Base-by-base conservation (phyloP, 2,797 vertebrate species). In the Acrossocheilus wenchowensis region DNA sequence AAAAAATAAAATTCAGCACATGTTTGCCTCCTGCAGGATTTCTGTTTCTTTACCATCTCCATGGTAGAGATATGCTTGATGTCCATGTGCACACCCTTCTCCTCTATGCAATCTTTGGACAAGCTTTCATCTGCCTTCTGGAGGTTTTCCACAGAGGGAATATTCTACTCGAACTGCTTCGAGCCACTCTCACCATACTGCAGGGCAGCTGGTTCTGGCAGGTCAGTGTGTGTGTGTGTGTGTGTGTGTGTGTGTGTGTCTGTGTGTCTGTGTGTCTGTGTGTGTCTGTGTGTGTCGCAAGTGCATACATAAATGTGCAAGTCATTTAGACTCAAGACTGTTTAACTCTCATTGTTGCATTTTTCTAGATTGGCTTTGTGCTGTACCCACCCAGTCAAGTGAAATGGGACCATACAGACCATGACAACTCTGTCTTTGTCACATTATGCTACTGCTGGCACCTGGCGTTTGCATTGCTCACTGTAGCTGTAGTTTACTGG, bases 171-270 rank as follows among this genome's bases (percentile, higher is more conserved):
- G 98, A 99, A 92, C 95, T 99, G 89, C 91, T 99, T 84, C 93
- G 97, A 82, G 95, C 95, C 83, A 95, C 96, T 62, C 93, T 99
- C 60, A 95, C 95, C 3, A 75, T 99, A 69, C 91, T 99, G 85
- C 98, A 99, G 87, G 98, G 97, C 17, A 99, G 92, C 93, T 99
- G 98, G 98, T 97, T 99, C 93, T 99, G 97, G 97, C 97, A 99
- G 97, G 98, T 99, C 87, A 66, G 83, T 71, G 45, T 60, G 72
- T 74, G 26, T 26, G 57, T 52, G 50, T 54, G 19, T 26, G n/a
- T 60, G 3, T 26, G 10, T 62, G 5, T 62, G 60, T 26, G n/a
- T 64, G 23, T 52, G 50, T 54, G 19, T 26, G n/a, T 26, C 11
- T 64, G 23, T 52, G 50, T 54, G 19, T 26, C 10, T 62, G 83